Conservation (phyloP, 2,797 vertebrate species). For the Protosalanx chinensis region DNA sequence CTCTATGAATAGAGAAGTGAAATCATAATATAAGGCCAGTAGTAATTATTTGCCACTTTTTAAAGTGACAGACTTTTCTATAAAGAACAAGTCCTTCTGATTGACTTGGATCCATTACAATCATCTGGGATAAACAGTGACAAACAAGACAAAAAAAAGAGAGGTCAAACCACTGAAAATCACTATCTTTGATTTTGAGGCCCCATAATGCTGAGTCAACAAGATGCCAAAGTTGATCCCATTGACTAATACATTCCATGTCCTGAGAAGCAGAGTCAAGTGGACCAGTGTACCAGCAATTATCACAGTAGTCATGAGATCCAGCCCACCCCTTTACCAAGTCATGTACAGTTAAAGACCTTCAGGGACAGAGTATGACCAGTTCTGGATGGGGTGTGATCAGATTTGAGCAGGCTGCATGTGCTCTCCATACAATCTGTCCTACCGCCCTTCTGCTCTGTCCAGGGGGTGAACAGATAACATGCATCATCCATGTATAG, state of each 20-base stretch:
- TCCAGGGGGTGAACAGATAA: neutral
- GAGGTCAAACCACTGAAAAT: neutral
- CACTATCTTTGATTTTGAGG: neutral
- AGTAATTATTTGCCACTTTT: neutral
- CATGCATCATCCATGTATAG: neutral
- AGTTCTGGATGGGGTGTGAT: neutral
- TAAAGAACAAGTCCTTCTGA: too few species aligned
- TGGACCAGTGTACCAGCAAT: neutral
- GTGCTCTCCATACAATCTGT: neutral
- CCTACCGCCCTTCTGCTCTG: neutral
- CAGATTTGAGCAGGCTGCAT: neutral
- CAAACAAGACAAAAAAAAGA: neutral
- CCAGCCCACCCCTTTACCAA: neutral
- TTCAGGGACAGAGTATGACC: neutral
- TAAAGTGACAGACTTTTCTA: neutral
- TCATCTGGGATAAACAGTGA: too few species aligned
- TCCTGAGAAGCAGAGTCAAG: neutral
- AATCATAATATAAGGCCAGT: slow-evolving; percentile 46
- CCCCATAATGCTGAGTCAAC: neutral
- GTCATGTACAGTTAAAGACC: slow-evolving; percentile 3
- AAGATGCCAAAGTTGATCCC: neutral
- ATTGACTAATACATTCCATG: neutral
- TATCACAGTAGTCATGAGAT: neutral
- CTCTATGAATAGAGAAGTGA: slow-evolving; percentile 59
- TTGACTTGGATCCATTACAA: too few species aligned